These are phyloP conservation scores for Orycteropus afer DNA, from an alignment of 2,113 vertebrate genomes.

Conservation along the genomic window DNA sequence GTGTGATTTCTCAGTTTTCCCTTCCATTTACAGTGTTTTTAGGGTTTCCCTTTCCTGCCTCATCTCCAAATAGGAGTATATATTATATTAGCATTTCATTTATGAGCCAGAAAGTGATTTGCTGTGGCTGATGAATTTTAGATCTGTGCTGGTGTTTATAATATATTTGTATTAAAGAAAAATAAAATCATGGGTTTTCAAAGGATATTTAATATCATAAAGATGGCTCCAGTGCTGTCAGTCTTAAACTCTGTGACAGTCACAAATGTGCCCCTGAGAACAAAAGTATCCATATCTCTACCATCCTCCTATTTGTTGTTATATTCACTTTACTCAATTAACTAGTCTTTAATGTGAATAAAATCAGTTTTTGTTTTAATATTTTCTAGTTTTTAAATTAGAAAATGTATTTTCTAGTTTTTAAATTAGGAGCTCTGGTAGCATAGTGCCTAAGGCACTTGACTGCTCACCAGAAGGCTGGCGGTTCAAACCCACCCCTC, in stretches of 20 bases:
- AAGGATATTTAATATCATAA: not conserved
- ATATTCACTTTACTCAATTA: not conserved
- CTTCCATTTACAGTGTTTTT: not conserved
- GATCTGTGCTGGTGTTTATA: not conserved
- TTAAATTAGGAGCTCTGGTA: no score
- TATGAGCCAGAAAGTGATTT: constrained; percentile 24
- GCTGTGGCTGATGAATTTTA: not conserved
- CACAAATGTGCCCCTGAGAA: not conserved
- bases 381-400: constrained; percentile 12
- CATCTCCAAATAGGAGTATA: constrained; percentile 29
- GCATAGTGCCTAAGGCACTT: no score
- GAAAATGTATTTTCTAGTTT: no score
- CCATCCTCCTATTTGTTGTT: constrained; percentile 13
- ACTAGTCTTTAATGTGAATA: constrained; percentile 47
- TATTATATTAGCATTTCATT: no score
- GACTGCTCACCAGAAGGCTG: no score
- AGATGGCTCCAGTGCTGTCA: not conserved
- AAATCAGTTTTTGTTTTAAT: constrained; percentile 47
- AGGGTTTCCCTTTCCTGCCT: not conserved
- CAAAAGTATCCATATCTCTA: not conserved
- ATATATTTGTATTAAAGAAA: constrained; percentile 30
- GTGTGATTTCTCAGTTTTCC: not conserved
- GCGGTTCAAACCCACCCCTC: no score
- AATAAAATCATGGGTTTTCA: not conserved
- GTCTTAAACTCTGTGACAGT: not conserved